Conservation (phyloP, 2,113 vertebrate species). For the Rhynchomys soricoides region DNA sequence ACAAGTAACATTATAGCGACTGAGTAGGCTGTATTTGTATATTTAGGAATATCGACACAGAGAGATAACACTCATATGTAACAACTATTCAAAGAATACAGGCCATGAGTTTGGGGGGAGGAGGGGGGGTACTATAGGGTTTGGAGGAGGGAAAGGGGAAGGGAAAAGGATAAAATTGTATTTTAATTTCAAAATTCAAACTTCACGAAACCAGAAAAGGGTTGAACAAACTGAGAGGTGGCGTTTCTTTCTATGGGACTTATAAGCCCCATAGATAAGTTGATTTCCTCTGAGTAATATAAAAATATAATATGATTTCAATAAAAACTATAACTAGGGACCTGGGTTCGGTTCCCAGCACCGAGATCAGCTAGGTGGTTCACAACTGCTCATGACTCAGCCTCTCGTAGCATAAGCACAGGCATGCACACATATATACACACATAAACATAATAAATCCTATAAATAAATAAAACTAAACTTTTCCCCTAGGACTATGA, state of each 20-base stretch:
- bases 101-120: background rate
- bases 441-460: background rate
- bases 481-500: background rate
- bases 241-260: background rate
- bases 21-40: background rate
- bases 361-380: too few relatives aligned
- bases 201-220: background rate
- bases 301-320: constrained; percentile 11
- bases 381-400: too few relatives aligned
- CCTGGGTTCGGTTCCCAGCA: background rate
- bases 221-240: background rate
- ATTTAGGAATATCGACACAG: background rate
- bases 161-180: background rate
- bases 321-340: background rate
- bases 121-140: too few relatives aligned
- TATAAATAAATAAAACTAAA: constrained; percentile 16
- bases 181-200: background rate
- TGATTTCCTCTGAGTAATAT: background rate
- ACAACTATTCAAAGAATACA: background rate
- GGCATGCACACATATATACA: background rate
- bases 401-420: background rate
- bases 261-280: background rate
- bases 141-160: background rate
- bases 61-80: background rate
- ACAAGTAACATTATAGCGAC: background rate